These are phyloP conservation scores for Hesperophylax magnus DNA, from an alignment of 1,140 invertebrate species.

Conservation along the genomic window DNA sequence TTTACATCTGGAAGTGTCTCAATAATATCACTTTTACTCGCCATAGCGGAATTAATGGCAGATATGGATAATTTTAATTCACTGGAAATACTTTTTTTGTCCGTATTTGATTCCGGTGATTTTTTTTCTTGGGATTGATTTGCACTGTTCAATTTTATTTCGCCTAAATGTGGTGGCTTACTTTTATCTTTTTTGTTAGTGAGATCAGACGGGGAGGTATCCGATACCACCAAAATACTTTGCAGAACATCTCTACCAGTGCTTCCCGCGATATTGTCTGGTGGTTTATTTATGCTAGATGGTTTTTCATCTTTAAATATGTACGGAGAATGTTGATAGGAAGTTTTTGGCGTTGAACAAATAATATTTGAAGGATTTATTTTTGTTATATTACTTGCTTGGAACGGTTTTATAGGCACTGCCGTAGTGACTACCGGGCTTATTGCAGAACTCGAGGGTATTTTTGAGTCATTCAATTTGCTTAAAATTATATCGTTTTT, in stretches of 20 bases:
- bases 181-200: background rate
- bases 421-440: slow-evolving; percentile 8
- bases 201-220: background rate
- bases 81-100: background rate
- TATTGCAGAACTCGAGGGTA: background rate
- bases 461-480: slow-evolving; percentile 23
- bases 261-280: background rate
- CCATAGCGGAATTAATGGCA: background rate
- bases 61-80: background rate
- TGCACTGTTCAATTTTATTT: background rate
- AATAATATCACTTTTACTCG: background rate
- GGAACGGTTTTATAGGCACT: background rate
- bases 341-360: slow-evolving; percentile 46
- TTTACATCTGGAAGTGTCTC: background rate
- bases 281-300: background rate
- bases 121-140: background rate
- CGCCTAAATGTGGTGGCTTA: background rate
- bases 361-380: slow-evolving; percentile 40
- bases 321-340: slow-evolving; percentile 43
- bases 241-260: background rate
- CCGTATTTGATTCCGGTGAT: background rate
- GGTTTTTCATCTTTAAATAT: slow-evolving; percentile 33
- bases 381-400: slow-evolving; percentile 4
- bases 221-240: background rate
- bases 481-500: slow-evolving; percentile 34